These are phyloP conservation scores for Thinocorus orbignyianus DNA, from an alignment of 2,113 vertebrate species.

Conservation along the genomic window DNA sequence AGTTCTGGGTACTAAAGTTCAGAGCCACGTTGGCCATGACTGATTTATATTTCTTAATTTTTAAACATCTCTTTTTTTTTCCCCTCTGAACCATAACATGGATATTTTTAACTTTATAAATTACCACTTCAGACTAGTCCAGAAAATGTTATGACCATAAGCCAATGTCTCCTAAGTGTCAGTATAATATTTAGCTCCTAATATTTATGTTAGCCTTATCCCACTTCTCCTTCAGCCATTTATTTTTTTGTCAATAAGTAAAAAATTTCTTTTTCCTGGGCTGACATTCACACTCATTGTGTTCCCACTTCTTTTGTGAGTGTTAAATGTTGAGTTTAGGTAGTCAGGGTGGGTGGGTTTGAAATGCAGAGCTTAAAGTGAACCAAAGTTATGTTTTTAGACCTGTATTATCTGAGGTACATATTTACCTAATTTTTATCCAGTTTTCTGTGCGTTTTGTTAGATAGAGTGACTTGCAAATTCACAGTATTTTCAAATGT, in stretches of 20 bases:
- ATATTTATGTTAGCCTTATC: not conserved
- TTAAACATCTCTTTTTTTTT: not conserved
- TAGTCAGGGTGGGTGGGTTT: not conserved
- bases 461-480: not conserved
- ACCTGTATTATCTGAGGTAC: not conserved
- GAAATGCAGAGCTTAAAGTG: not conserved
- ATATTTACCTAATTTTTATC: not conserved
- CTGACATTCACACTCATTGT: constrained; percentile 11
- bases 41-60: not conserved
- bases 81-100: not conserved
- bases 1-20: not conserved
- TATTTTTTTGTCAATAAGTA: not conserved
- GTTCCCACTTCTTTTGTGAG: constrained; percentile 24
- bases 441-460: not conserved
- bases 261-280: not conserved
- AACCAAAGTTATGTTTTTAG: not conserved
- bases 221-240: not conserved
- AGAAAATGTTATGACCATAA: not conserved
- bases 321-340: constrained; percentile 31
- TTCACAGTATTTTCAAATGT: not conserved
- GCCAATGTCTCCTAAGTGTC: not conserved
- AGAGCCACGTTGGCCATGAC: not conserved
- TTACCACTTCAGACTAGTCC: not conserved
- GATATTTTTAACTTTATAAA: not conserved
- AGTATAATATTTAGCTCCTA: not conserved